Evolutionary conservation across 2,113 vertebrate genomes (phyloP).

Genomic region (Erythrolamprus reginae): DNA sequence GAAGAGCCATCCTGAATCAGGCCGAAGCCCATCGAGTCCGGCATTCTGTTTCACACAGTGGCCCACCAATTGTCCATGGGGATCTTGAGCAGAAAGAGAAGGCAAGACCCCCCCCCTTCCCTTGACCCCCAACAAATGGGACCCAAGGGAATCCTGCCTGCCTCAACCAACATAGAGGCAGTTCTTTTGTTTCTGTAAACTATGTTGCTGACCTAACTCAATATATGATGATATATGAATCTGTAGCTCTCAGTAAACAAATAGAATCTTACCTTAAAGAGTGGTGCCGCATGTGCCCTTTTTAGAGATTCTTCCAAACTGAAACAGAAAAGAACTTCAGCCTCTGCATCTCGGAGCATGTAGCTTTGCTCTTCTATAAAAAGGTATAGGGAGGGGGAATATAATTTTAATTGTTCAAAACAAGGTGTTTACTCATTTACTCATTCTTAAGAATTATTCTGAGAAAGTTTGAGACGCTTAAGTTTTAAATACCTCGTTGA

Average conservation of each 20-base stretch:
- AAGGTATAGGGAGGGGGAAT: constrained; percentile 8
- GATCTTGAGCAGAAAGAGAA: too few species aligned
- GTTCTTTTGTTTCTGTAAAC: not conserved
- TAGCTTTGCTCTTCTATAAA: constrained; percentile 85
- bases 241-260: not conserved
- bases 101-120: too few species aligned
- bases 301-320: constrained; percentile 92
- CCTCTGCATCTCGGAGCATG: constrained; percentile 88
- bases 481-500: not conserved
- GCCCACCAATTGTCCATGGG: too few species aligned
- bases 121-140: too few species aligned
- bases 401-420: not conserved
- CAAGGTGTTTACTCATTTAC: accelerated
- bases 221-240: not conserved
- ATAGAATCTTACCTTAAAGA: constrained; percentile 83
- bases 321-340: constrained; percentile 92
- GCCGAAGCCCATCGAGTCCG: too few species aligned
- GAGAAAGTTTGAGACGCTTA: not conserved
- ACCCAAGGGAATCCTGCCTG: too few species aligned
- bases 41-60: too few species aligned
- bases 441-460: not conserved
- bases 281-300: constrained; percentile 78
- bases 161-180: too few species aligned
- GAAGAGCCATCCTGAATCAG: too few species aligned
- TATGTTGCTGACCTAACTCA: not conserved